phyloP scores from a whole-genome alignment of 2,113 vertebrate genomes.

The Lota lota region DNA sequence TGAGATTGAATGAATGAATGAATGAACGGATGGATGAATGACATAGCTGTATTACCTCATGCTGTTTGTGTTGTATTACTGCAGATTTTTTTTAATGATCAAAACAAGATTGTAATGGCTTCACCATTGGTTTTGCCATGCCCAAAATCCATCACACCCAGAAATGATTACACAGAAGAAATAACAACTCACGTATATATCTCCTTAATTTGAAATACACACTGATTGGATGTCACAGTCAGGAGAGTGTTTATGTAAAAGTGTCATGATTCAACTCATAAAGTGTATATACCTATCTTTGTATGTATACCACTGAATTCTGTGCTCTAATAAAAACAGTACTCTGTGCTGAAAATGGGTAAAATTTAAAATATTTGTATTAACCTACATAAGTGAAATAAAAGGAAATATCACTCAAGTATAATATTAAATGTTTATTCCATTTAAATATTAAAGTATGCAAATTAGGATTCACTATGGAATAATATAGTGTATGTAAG shows the following conservation, averaged over 20 bases:
- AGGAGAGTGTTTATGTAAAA: constrained; percentile 58
- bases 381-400: constrained; percentile 62
- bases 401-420: constrained; percentile 57
- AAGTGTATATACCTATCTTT: constrained; percentile 71
- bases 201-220: constrained; percentile 47
- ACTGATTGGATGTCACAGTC: constrained; percentile 43
- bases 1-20: constrained; percentile 22
- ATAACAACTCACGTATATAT: constrained; percentile 38
- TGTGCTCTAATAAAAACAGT: constrained; percentile 71
- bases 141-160: constrained; percentile 46
- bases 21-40: neutral
- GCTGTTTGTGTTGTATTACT: constrained; percentile 53
- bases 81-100: constrained; percentile 46
- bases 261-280: constrained; percentile 59
- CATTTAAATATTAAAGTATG: constrained; percentile 64
- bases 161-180: constrained; percentile 31
- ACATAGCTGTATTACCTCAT: constrained; percentile 31
- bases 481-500: constrained; percentile 57
- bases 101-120: constrained; percentile 58
- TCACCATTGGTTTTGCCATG: constrained; percentile 31
- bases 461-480: constrained; percentile 65
- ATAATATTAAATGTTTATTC: constrained; percentile 59
- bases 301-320: constrained; percentile 72
- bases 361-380: constrained; percentile 71
- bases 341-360: constrained; percentile 64